Evolutionary conservation across 2,797 vertebrate species (phyloP).

Genomic region (Euphonia xanthogaster): DNA sequence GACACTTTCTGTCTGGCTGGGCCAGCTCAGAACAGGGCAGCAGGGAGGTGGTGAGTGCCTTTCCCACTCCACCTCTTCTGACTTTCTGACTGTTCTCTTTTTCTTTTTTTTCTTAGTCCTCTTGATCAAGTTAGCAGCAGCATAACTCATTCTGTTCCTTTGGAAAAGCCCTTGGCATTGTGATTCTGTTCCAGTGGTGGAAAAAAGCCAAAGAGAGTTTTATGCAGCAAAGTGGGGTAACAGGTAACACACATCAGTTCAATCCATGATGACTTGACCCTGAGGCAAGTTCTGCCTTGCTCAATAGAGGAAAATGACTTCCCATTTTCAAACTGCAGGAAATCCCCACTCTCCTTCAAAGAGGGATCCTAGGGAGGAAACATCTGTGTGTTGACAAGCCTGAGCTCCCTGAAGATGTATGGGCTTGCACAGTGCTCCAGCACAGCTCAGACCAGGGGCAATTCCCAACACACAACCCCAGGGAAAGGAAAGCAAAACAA

Average conservation of each 20-base stretch:
- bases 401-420: background rate
- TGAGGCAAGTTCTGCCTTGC: conserved; percentile 34
- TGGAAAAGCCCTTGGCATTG: background rate
- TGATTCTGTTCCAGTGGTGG: background rate
- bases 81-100: background rate
- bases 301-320: conserved; percentile 58
- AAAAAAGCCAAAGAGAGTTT: background rate
- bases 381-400: conserved; percentile 65
- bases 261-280: background rate
- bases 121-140: background rate
- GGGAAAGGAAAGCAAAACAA: background rate
- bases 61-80: background rate
- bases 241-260: background rate
- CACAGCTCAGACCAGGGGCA: background rate
- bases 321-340: conserved; percentile 54
- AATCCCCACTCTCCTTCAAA: conserved; percentile 31
- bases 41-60: background rate
- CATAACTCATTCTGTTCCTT: background rate
- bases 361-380: conserved; percentile 67
- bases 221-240: background rate
- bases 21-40: background rate
- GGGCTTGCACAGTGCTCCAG: background rate
- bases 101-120: background rate
- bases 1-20: background rate
- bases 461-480: background rate